Base-by-base conservation (phyloP, 2,113 vertebrate genomes). In the Merops nubicus region DNA sequence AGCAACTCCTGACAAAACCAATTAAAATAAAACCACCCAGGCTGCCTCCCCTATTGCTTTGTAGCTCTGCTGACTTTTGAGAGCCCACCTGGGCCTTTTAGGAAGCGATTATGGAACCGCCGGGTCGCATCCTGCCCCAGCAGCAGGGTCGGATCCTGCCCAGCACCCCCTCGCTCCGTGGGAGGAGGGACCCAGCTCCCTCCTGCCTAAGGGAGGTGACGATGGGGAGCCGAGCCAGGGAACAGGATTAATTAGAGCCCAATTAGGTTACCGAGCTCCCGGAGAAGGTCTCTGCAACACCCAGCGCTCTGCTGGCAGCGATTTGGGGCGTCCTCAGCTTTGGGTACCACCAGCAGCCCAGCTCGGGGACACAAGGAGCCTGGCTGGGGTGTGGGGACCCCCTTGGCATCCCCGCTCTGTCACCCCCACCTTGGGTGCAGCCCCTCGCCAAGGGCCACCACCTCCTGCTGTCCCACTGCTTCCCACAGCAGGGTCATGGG, bases 51-150 rank as follows among this genome's bases (percentile, higher is more conserved):
- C 21, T 51, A 8, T 57, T n/a, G 85, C 94, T 96, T 51, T 57
- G 79, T 13, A 91, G 94, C 89, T 69, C 16, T 2, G 1, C 84
- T 64, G 91, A 91, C 87, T 87, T 87, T 6, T 8, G 54, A 95
- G 93, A 91, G 89, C 95, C 94, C 94, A 95, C 92, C 96, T 95
- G 96, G 93, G 91, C 85, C 76, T 96, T 95, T 93, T 91, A 60
- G 92, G 92, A 75, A 96, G 89, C 87, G 77, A 94, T 93, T 88
- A 76, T 2, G 26, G 89, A 54, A 51, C 33, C 5, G 78, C 42
- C 4, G 62, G 94, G 69, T 18, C 23, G 64, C 68, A 93, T 92
- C 86, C 91, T 7, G 45, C 18, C 2, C 78, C 6, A 2, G 79
- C 51, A 9, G 65, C 2, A 12, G 1, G 0, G 22, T 28, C 25